Evolutionary conservation across 1,140 invertebrate species (phyloP).

Genomic region (Halyomorpha halys): DNA sequence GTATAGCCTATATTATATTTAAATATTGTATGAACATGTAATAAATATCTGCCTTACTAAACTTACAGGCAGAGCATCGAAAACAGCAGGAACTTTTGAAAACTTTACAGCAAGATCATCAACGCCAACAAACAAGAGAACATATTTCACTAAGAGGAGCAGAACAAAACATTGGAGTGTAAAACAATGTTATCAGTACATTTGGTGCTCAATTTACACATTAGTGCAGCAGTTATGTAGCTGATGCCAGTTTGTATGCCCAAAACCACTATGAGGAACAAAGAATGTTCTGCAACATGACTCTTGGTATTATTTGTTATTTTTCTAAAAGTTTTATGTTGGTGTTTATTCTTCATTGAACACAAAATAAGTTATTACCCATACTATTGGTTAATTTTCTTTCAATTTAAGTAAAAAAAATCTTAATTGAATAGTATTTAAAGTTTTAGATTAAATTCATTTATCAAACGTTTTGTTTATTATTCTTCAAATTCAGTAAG

Average conservation of each 20-base stretch:
- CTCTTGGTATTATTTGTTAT: not conserved
- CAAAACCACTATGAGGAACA: not conserved
- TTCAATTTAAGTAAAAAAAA: too few relatives aligned
- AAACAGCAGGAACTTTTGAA: slow-evolving; percentile 38
- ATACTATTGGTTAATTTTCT: too few relatives aligned
- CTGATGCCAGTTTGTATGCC: not conserved
- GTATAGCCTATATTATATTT: too few relatives aligned
- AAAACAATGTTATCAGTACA: not conserved
- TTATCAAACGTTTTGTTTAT: too few relatives aligned
- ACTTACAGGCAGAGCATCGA: slow-evolving; percentile 37
- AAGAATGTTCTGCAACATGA: not conserved
- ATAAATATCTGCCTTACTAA: not conserved
- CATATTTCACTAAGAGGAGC: slow-evolving; percentile 5
- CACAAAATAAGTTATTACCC: too few relatives aligned
- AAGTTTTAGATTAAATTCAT: too few relatives aligned
- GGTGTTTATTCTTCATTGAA: too few relatives aligned
- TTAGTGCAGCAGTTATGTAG: too few relatives aligned
- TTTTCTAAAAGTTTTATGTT: not conserved
- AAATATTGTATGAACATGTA: too few relatives aligned
- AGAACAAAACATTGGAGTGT: slow-evolving; percentile 22
- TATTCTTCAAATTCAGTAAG: too few relatives aligned
- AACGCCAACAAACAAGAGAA: slow-evolving; percentile 32
- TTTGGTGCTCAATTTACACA: too few relatives aligned
- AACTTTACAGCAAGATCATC: slow-evolving; percentile 38
- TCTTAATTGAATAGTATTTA: too few relatives aligned